A percentile compares a stretch with the other conserved stretches of the same genome.
These are phyloP conservation scores for Nothoprocta perdicaria DNA, from an alignment of 2,113 vertebrate species.

Conservation along the genomic window DNA sequence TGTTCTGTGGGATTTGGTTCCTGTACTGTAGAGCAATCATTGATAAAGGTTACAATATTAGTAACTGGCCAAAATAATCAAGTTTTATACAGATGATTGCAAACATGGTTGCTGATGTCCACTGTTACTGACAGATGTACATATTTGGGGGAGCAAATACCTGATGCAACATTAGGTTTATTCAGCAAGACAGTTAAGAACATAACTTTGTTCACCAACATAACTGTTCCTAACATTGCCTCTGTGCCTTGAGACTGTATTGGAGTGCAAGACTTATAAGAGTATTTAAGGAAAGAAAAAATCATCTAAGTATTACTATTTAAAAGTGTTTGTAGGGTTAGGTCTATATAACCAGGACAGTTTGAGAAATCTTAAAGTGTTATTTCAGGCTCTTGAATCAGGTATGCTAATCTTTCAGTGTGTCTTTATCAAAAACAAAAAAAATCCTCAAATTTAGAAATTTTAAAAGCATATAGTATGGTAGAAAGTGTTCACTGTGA, in stretches of 20 bases:
- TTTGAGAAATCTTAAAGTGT: background rate
- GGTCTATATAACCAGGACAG: background rate
- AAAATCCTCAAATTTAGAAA: background rate
- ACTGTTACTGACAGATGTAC: background rate
- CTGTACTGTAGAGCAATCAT: background rate
- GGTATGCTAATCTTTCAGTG: background rate
- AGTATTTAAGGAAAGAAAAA: conserved; percentile 1
- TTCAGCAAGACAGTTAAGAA: background rate
- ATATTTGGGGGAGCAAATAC: background rate
- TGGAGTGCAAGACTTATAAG: background rate
- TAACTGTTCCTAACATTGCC: too few relatives aligned
- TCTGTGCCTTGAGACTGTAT: background rate
- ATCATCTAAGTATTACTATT: background rate
- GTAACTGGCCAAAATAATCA: background rate
- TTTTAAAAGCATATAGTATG: background rate
- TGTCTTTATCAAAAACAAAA: conserved; percentile 2
- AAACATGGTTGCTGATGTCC: background rate
- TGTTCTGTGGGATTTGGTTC: background rate
- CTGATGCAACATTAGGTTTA: background rate
- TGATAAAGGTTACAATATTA: background rate
- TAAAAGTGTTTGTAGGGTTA: background rate
- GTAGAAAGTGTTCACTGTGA: background rate
- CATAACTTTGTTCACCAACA: background rate
- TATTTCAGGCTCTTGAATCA: conserved; percentile 1
- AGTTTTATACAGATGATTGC: background rate